Conservation (phyloP, 2,113 vertebrate species). For the Apteryx owenii region DNA sequence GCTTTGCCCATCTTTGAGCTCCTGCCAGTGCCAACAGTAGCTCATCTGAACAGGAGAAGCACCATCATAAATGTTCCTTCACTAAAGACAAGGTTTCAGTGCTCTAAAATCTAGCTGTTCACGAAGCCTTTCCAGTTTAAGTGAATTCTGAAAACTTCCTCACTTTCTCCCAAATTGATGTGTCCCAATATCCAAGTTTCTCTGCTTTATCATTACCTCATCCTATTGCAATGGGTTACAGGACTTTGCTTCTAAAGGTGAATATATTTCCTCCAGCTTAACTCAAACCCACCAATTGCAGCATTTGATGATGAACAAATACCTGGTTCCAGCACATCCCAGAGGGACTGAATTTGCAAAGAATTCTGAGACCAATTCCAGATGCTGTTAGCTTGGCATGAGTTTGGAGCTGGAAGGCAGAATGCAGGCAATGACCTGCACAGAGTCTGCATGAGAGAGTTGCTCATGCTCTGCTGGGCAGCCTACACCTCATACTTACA, state of each 20-base stretch:
- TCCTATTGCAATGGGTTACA: neutral
- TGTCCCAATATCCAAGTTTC: neutral
- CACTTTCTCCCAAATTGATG: neutral
- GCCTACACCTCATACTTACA: constrained; percentile 40
- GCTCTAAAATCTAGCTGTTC: neutral
- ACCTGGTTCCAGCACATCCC: neutral
- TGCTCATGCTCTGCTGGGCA: neutral
- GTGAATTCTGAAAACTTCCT: neutral
- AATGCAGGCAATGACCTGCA: neutral
- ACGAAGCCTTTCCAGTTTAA: neutral
- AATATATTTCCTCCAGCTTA: neutral
- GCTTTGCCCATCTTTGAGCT: neutral
- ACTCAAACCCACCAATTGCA: neutral
- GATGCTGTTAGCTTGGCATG: neutral
- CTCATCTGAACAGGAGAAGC: neutral
- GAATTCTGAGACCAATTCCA: neutral
- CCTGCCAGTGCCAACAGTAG: neutral
- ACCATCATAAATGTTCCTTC: neutral
- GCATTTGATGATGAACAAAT: neutral
- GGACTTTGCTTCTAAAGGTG: neutral
- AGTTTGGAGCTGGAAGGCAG: neutral
- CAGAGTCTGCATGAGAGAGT: neutral
- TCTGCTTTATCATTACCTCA: neutral
- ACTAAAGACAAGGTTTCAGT: neutral
- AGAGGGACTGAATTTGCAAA: neutral